Conservation (phyloP, 1,140 invertebrate genomes). For the Orchestia grillus region DNA sequence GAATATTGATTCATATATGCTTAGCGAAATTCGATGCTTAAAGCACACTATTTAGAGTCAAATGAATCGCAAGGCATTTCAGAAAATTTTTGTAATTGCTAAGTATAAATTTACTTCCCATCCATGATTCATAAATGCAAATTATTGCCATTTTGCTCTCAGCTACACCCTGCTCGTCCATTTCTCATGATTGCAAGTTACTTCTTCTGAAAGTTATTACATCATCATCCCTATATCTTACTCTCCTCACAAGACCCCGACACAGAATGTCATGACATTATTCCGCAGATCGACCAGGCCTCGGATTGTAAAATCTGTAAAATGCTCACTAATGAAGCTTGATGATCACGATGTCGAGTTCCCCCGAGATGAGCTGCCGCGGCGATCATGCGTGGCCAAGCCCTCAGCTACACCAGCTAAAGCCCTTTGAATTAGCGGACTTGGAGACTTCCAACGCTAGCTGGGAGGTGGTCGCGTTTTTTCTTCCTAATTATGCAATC, state of each 20-base stretch:
- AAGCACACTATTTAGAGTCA: not conserved
- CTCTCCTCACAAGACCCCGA: constrained; percentile 7
- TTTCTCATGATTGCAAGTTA: not conserved
- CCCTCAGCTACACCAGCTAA: not conserved
- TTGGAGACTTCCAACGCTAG: not conserved
- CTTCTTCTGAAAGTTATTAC: not conserved
- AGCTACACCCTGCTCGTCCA: not conserved
- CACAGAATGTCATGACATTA: constrained; percentile 45
- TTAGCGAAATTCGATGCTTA: not conserved
- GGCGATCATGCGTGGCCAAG: constrained; percentile 25
- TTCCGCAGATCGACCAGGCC: not conserved
- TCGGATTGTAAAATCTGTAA: constrained; percentile 54
- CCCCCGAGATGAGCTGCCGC: not conserved
- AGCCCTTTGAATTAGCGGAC: constrained; percentile 30
- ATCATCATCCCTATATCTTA: constrained; percentile 3
- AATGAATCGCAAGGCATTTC: not conserved
- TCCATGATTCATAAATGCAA: not conserved
- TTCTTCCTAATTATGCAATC: constrained; percentile 50
- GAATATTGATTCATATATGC: not conserved
- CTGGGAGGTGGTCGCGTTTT: constrained; percentile 27
- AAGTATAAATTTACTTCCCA: not conserved
- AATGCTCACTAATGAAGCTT: constrained; percentile 52
- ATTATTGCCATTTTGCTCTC: not conserved
- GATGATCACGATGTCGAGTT: constrained; percentile 42
- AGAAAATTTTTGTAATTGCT: not conserved